Percentiles rank a stretch among this genome's conserved stretches.
These are phyloP conservation scores for Montipora foliosa DNA, from an alignment of 64 coral and sea anemone species.

Conservation along the genomic window DNA sequence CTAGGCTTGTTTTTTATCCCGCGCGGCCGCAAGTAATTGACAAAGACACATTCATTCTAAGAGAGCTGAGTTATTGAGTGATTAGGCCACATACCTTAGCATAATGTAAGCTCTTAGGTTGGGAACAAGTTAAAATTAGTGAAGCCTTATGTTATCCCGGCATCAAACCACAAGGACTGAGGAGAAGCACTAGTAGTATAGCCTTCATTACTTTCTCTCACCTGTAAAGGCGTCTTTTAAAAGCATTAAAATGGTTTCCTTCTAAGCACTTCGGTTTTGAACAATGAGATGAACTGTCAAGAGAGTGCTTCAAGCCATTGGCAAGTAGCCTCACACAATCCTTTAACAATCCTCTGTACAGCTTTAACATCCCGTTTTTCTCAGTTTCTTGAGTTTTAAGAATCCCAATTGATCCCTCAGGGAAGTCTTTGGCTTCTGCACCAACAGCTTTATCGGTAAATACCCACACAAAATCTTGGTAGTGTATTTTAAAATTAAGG, in stretches of 20 bases:
- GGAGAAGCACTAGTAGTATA: too few species aligned
- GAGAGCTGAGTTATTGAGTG: too few species aligned
- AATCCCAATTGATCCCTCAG: constrained; percentile 75
- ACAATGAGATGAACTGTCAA: not conserved
- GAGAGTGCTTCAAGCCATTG: not conserved
- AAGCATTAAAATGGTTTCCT: not conserved
- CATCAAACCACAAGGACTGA: too few species aligned
- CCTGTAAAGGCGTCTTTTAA: constrained; percentile 37
- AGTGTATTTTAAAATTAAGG: constrained; percentile 41
- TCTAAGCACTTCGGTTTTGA: not conserved
- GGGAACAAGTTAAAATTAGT: too few species aligned
- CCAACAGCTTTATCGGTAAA: constrained; percentile 73
- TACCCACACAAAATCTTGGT: constrained; percentile 73
- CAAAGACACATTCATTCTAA: too few species aligned
- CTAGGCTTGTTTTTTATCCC: too few species aligned
- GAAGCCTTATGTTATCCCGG: too few species aligned
- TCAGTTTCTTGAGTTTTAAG: constrained; percentile 11
- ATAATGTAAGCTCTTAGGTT: too few species aligned
- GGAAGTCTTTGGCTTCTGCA: constrained; percentile 37
- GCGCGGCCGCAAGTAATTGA: too few species aligned
- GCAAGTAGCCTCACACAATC: constrained; percentile 58
- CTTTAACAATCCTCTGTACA: constrained; percentile 27
- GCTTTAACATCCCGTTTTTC: not conserved
- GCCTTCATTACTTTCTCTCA: not conserved
- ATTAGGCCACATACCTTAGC: too few species aligned